Conservation (phyloP, 2,113 vertebrate species). For the Todiramphus saurophagus region DNA sequence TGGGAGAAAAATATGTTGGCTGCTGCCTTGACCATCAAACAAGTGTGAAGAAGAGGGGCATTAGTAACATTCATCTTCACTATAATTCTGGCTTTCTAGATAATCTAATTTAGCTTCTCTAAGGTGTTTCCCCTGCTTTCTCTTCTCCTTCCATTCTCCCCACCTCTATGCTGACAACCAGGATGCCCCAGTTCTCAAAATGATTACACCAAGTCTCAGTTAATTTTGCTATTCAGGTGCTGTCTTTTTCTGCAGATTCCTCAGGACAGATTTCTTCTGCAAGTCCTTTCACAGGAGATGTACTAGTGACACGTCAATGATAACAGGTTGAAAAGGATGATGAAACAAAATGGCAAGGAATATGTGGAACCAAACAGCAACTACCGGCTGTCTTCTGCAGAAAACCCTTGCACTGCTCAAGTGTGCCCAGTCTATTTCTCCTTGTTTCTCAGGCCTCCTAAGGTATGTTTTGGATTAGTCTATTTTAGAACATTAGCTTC, state of each 20-base stretch:
- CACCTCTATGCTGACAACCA: background rate
- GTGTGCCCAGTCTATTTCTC: background rate
- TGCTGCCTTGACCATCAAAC: background rate
- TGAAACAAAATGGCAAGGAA: background rate
- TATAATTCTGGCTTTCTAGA: background rate
- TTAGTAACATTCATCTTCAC: background rate
- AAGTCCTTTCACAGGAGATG: background rate
- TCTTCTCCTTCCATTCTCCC: background rate
- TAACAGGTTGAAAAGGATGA: background rate
- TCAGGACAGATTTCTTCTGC: constrained; percentile 1
- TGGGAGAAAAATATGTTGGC: background rate
- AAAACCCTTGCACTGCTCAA: background rate
- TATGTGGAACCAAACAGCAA: background rate
- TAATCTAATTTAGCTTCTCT: background rate
- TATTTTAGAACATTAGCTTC: background rate
- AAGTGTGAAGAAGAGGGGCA: background rate
- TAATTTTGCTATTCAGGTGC: background rate
- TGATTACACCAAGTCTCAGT: background rate
- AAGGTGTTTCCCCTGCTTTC: background rate
- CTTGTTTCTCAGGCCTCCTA: background rate
- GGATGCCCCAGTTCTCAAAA: background rate
- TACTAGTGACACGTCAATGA: background rate
- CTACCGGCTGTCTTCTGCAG: background rate
- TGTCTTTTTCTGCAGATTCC: constrained; percentile 26
- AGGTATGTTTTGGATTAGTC: background rate